Evolutionary conservation across 1,140 invertebrate species (phyloP).

Genomic region (Drosophila serrata): DNA sequence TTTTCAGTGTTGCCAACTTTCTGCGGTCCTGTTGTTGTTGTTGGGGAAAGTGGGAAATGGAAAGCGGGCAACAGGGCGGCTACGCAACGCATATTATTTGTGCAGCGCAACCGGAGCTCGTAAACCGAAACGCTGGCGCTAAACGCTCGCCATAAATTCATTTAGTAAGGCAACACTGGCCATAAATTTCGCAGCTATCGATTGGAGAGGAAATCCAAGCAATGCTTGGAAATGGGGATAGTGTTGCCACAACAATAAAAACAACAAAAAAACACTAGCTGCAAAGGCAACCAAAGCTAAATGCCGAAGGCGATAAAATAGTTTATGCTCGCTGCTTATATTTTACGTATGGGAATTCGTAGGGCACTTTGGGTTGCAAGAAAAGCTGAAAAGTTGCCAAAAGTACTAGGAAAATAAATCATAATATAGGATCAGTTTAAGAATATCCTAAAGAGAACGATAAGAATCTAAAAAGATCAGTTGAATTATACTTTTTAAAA

Average conservation of each 20-base stretch:
- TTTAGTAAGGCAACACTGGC: conserved; percentile 76
- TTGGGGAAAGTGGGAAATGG: not conserved
- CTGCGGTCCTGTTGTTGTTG: conserved; percentile 53
- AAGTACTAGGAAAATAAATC: not conserved
- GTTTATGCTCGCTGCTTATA: conserved; percentile 40
- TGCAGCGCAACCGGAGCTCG: conserved; percentile 28
- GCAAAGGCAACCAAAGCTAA: conserved; percentile 30
- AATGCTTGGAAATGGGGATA: conserved; percentile 1
- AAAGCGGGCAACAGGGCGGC: not conserved
- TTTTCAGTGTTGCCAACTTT: conserved; percentile 83
- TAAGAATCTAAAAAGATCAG: too few species aligned
- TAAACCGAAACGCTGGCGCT: conserved; percentile 36
- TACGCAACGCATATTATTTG: conserved; percentile 74
- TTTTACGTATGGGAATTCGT: not conserved
- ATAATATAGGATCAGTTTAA: not conserved
- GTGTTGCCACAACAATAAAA: conserved; percentile 12
- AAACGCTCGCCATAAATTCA: conserved; percentile 79
- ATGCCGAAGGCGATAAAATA: conserved; percentile 70
- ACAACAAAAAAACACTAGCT: conserved; percentile 8
- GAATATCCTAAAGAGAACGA: not conserved
- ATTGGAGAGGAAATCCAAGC: conserved; percentile 59
- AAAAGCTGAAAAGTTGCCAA: not conserved
- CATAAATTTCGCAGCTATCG: conserved; percentile 75
- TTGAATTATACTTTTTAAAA: too few species aligned
- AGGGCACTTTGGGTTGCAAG: not conserved